These are phyloP conservation scores for Oxytorus armatus DNA, from an alignment of 2,888 invertebrate species.

Conservation along the genomic window DNA sequence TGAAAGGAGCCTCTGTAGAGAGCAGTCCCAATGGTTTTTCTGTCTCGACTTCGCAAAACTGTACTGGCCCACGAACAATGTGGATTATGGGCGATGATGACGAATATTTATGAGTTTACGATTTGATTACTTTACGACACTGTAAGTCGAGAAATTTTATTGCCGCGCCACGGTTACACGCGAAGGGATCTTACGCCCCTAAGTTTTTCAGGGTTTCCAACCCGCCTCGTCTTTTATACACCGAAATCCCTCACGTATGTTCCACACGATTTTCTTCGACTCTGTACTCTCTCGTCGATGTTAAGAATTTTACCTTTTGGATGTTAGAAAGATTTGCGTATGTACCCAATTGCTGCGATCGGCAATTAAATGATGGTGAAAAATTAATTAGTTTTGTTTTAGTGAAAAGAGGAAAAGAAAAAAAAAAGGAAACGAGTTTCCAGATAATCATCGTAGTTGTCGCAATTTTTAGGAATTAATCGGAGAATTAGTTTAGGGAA, in stretches of 20 bases:
- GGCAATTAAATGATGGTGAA: too few species aligned
- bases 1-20: conserved; percentile 30
- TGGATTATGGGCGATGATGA: conserved; percentile 81
- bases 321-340: too few species aligned
- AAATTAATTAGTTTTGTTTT: too few species aligned
- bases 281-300: neutral
- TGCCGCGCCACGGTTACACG: conserved; percentile 69
- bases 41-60: conserved; percentile 60
- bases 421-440: too few species aligned
- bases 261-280: conserved; percentile 42
- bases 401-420: too few species aligned
- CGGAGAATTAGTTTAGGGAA: too few species aligned
- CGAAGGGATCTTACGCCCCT: conserved; percentile 68
- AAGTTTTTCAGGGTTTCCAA: conserved; percentile 36
- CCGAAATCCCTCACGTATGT: neutral
- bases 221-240: conserved; percentile 14
- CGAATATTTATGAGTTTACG: conserved; percentile 81
- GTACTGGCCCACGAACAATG: conserved; percentile 71
- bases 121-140: conserved; percentile 77
- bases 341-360: neutral
- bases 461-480: too few species aligned
- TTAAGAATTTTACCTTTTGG: too few species aligned
- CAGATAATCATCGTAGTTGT: too few species aligned
- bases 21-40: conserved; percentile 13
- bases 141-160: conserved; percentile 59